Conservation (phyloP, 2,113 vertebrate species). For the Nipponia nippon region DNA sequence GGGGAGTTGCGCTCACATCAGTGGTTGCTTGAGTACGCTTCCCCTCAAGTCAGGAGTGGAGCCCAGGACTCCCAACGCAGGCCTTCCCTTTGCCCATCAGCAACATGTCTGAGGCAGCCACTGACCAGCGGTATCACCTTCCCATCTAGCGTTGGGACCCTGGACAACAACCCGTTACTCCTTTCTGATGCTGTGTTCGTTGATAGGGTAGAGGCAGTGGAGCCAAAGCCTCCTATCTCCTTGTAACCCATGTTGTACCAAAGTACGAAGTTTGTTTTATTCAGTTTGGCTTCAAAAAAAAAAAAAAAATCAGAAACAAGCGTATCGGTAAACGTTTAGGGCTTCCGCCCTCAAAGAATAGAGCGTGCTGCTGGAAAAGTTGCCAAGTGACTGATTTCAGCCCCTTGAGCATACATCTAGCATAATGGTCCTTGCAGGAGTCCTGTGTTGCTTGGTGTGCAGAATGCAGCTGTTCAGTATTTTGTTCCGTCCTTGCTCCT, state of each 20-base stretch:
- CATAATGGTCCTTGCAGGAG: background rate
- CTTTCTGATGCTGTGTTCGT: accelerated
- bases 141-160: background rate
- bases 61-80: background rate
- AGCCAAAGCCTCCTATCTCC: background rate
- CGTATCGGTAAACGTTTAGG: background rate
- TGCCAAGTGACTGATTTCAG: background rate
- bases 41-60: background rate
- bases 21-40: accelerated
- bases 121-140: background rate
- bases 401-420: background rate
- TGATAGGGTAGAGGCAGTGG: background rate
- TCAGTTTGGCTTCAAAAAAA: background rate
- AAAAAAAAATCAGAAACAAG: background rate
- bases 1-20: background rate
- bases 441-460: background rate
- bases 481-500: background rate
- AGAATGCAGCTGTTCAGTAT: background rate
- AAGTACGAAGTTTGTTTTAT: background rate
- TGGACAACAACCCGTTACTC: background rate
- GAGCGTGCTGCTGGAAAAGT: background rate
- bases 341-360: background rate
- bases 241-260: background rate
- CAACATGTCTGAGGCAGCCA: background rate
- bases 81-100: background rate